Evolutionary conservation across 2,888 invertebrate genomes (phyloP), one percentile per base, ranked within the genome.

Genomic region (Balanococcus diminutus): DNA sequence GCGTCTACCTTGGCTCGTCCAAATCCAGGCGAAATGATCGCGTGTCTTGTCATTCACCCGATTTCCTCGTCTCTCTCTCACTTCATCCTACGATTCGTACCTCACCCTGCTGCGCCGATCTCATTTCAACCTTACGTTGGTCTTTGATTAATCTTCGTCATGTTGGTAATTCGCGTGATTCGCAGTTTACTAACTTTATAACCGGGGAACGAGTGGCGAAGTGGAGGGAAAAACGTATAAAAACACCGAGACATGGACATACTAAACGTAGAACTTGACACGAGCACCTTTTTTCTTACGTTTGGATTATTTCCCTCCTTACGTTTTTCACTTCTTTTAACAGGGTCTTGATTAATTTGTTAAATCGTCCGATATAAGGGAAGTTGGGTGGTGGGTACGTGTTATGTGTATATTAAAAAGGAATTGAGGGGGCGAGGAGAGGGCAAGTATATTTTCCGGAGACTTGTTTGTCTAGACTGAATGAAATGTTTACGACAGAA

Each of bases 81-180:
- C 51, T 51, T 51, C n/a, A n/a, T n/a, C n/a, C n/a, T n/a, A n/a
- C n/a, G n/a, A 6, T 28, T 28, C 4, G 28, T 16, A 14, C 67
- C 67, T 28, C 5, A 51, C 51, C 19, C 19, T 19, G 19, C 8
- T 19, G 51, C 5, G n/a, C 51, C 19, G n/a, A n/a, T n/a, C n/a
- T n/a, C n/a, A 0, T 51, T 51, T 19, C 51, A 51, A 36, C 8
- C 36, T 36, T 36, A 36, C 36, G 36, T 36, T 36, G 8, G 51
- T 11, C 61, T 28, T 67, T 75, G 75, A 75, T 75, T 75, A 75
- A 75, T 75, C 75, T 75, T 6, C 16, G 75, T 75, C 75, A 36
- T 75, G 75, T 75, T 75, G 5, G 75, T 32, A 75, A 75, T 32
- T 75, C 75, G 75, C 75, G 36, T 75, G 75, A 75, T 75, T 75